A percentile compares a stretch with the other conserved stretches of the same genome.
Conservation (phyloP, 2,888 invertebrate genomes). For the Chymomyza caudatula region DNA sequence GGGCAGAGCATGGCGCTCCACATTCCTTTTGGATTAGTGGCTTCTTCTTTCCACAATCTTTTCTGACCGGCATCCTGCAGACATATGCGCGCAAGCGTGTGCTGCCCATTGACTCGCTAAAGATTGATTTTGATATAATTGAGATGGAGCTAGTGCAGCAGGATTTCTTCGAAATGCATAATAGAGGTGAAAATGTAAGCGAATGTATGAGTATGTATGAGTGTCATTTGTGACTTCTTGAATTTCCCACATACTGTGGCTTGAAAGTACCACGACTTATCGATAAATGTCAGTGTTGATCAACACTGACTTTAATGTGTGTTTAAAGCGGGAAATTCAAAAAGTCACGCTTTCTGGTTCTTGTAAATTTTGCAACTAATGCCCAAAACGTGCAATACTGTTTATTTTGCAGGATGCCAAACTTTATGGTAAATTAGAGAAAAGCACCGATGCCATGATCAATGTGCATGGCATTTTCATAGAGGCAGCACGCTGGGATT, state of each 20-base stretch:
- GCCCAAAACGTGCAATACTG: too few species aligned
- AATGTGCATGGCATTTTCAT: constrained; percentile 89
- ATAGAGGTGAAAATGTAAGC: constrained; percentile 73
- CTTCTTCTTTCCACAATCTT: constrained; percentile 95
- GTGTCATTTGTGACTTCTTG: not conserved
- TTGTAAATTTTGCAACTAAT: not conserved
- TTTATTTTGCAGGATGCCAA: constrained; percentile 67
- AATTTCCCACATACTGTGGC: not conserved
- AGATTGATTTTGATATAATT: constrained; percentile 88
- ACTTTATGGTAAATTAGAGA: constrained; percentile 80
- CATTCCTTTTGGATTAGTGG: constrained; percentile 95
- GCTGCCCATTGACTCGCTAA: constrained; percentile 90
- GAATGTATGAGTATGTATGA: too few species aligned
- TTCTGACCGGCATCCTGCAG: constrained; percentile 93
- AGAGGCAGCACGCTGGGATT: constrained; percentile 93
- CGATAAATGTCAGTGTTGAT: too few species aligned
- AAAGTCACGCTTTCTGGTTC: too few species aligned
- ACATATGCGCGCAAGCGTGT: constrained; percentile 91
- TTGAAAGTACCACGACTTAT: too few species aligned
- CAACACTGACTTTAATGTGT: too few species aligned
- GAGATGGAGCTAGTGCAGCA: constrained; percentile 83
- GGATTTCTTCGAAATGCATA: constrained; percentile 80
- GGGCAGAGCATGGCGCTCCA: constrained; percentile 85
- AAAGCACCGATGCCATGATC: constrained; percentile 83
- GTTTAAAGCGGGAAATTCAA: too few species aligned